Evolutionary conservation across 2,113 vertebrate species (phyloP), one percentile per base, ranked within the genome.

Genomic region (Centrocercus urophasianus): DNA sequence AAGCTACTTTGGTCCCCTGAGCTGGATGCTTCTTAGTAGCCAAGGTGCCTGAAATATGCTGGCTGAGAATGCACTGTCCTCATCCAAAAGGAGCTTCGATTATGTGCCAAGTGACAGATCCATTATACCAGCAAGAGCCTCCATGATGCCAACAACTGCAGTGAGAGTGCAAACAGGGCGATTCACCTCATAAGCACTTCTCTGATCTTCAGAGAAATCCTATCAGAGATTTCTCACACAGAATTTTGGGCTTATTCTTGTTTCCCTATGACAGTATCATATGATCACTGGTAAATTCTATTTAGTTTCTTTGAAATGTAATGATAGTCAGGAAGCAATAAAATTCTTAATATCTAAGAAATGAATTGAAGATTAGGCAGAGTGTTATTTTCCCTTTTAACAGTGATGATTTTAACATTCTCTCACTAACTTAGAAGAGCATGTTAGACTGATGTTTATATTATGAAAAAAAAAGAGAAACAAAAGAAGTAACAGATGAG

Each of bases 91-190:
- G 14, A 65, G 32, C 36, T 79, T 43, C 42, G 14, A 3, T 63
- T 67, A 19, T 30, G 17, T 13, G 5, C 2, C 4, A 19, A 32
- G 3, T 0, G 0, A 21, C 36, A 42, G n/a, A 11, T 67, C 38
- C 4, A 0, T 30, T 63, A 20, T 0, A 1, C 28, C 45, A 65
- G 6, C 5, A 3, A 3, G 0, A 22, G 24, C 10, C 30, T 63
- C n/a, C 4, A 0, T 16, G 38, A 45, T 48, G 72, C 16, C 28
- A 69, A 10, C 59, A 60, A 1, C 3, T 21, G 14, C 21, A 70
- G 36, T 38, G 38, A 25, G 3, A n/a, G 25, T 86, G 27, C 13
- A 38, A 63, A 56, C 9, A 52, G 27, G 1, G 11, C 71, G 19
- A 70, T 4, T n/a, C 4, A 34, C 36, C 30, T 52, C 15, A 5